These are phyloP conservation scores for Hermaeophaga mercurialis DNA, from an alignment of 2,888 invertebrate genomes.

Conservation along the genomic window DNA sequence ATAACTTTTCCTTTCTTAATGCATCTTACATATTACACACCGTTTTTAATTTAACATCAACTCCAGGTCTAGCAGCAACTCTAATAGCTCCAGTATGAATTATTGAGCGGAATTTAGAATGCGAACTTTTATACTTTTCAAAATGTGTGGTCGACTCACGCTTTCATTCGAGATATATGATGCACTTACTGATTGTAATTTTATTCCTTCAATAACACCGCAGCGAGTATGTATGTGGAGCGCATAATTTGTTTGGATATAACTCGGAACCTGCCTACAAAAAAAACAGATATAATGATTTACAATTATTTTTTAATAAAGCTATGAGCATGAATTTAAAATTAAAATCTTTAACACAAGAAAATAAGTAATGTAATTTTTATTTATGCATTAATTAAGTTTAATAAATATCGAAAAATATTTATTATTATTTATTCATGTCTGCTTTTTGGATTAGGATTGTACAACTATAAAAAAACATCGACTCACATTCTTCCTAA, in stretches of 20 bases:
- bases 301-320: no score
- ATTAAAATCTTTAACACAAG: no score
- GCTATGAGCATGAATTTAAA: no score
- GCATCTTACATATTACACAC: slow-evolving; percentile 24
- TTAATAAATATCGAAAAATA: no score
- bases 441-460: no score
- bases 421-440: no score
- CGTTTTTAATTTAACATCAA: slow-evolving; percentile 51
- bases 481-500: no score
- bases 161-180: slow-evolving; percentile 31
- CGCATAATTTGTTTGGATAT: background rate
- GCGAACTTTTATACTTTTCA: slow-evolving; percentile 41
- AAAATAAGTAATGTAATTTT: no score
- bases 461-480: no score
- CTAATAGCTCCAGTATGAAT: slow-evolving; percentile 36
- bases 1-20: slow-evolving; percentile 35
- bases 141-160: slow-evolving; percentile 37
- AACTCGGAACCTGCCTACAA: background rate
- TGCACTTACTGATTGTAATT: slow-evolving; percentile 21
- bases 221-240: background rate
- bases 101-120: slow-evolving; percentile 43
- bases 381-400: no score
- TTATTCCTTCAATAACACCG: background rate
- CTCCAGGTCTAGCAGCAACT: slow-evolving; percentile 38
- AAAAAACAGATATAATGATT: background rate